Conservation (phyloP, 2,797 vertebrate genomes). For the Pygocentrus nattereri region DNA sequence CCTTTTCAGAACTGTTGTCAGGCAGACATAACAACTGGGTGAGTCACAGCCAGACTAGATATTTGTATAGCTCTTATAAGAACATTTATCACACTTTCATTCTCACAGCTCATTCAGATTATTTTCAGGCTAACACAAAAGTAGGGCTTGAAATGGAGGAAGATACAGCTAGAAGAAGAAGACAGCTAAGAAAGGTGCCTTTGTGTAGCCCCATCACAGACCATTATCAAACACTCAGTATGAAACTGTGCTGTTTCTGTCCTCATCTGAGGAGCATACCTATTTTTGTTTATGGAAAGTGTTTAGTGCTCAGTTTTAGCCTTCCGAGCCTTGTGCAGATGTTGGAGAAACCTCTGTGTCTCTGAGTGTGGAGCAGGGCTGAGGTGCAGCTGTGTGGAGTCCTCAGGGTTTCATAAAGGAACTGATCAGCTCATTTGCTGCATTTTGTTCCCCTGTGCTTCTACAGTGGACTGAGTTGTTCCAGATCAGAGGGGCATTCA, state of each 20-base stretch:
- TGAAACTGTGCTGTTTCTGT: neutral
- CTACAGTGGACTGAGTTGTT: slow-evolving; percentile 58
- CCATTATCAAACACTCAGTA: slow-evolving; percentile 8
- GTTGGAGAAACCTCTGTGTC: slow-evolving; percentile 55
- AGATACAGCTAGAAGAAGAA: neutral
- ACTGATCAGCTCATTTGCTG: slow-evolving; percentile 76
- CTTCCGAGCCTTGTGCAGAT: slow-evolving; percentile 25
- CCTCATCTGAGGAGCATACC: slow-evolving; percentile 3
- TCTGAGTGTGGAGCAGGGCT: slow-evolving; percentile 69
- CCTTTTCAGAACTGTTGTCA: neutral
- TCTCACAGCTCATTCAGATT: slow-evolving; percentile 7
- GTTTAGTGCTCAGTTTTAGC: slow-evolving; percentile 2
- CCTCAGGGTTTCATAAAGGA: slow-evolving; percentile 70
- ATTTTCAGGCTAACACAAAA: neutral
- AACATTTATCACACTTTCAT: slow-evolving; percentile 19
- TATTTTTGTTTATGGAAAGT: slow-evolving; percentile 21
- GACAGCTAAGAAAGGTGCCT: neutral
- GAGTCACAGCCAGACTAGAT: slow-evolving; percentile 33
- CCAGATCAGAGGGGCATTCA: slow-evolving; percentile 34
- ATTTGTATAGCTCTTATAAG: slow-evolving; percentile 13
- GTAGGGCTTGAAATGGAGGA: neutral
- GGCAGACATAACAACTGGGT: slow-evolving; percentile 3
- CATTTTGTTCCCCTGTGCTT: slow-evolving; percentile 62
- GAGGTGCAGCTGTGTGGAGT: slow-evolving; percentile 75
- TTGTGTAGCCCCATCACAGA: neutral